Base-by-base conservation (phyloP, 1,140 invertebrate genomes). In the Protaetia brevitarsis region DNA sequence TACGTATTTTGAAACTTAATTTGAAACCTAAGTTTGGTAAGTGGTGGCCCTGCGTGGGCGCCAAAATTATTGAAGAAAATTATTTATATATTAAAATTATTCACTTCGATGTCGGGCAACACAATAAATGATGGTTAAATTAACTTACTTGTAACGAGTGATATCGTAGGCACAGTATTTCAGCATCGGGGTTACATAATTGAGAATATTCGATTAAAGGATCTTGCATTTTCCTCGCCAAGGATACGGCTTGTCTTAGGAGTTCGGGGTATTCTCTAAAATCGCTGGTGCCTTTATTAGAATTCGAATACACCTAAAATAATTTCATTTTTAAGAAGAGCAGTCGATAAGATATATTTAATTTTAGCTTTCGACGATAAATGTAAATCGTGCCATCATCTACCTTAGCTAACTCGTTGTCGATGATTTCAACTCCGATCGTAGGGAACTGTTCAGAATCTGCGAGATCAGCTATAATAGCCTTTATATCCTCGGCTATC, bases 121-220 rank as follows among this genome's bases (percentile, higher is more conserved):
- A n/a, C n/a, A n/a, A n/a, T n/a, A n/a, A 27, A 66, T 71, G 81
- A 84, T 81, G 91, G 95, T 45, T 19, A 16, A 19, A 21, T 41
- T 6, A 16, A 51, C 41, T 26, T 2, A 51, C 41, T 51, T 51
- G 41, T 36, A 96, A 77, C 1, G 93, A 84, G 82, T 97, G 95
- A 76, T 93, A 97, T 67, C 93, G 88, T 1, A 99, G 83, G 76
- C 95, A 97, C 0, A 99, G 78, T 69, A 99, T 93, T 82, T 99
- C 97, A 65, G 98, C 95, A 74, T 99, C 96, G 0, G 88, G 83
- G 13, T 95, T 96, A 78, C 95, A 98, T 0, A 99, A 81, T 77
- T 98, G 96, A 1, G 94, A 93, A 79, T 95, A 98, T 77, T 99
- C 97, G 19, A 98, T 87, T 0, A 99, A 79, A 0, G 98, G 97